A percentile compares a stretch with the other conserved stretches of the same genome.
These are phyloP conservation scores for Atherinomorus stipes DNA, from an alignment of 2,113 vertebrate species.

Conservation along the genomic window DNA sequence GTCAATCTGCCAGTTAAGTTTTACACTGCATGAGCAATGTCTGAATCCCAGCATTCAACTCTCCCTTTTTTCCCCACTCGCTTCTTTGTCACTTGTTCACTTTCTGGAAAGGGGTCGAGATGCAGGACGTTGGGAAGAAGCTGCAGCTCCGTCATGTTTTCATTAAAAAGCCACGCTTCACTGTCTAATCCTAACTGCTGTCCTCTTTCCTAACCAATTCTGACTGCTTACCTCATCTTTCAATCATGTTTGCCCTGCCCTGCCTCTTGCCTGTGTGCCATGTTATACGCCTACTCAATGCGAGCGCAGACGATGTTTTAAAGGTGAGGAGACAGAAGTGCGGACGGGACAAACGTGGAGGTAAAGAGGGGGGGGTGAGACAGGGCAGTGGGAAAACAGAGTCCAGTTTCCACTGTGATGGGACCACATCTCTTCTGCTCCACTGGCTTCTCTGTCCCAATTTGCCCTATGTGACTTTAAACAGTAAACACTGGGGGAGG, in stretches of 20 bases:
- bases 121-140: constrained; percentile 48
- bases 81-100: constrained; percentile 36
- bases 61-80: constrained; percentile 17
- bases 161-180: constrained; percentile 87
- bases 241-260: constrained; percentile 64
- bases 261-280: constrained; percentile 30
- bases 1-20: constrained; percentile 57
- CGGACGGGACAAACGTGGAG: constrained; percentile 38
- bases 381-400: constrained; percentile 36
- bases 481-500: constrained; percentile 81
- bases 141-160: constrained; percentile 77
- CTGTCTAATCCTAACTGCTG: constrained; percentile 82
- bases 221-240: constrained; percentile 78
- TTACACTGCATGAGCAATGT: constrained; percentile 62
- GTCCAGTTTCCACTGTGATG: constrained; percentile 63
- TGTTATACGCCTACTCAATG: constrained; percentile 11
- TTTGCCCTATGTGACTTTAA: constrained; percentile 80
- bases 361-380: constrained; percentile 28
- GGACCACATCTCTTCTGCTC: constrained; percentile 76
- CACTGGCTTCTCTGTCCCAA: constrained; percentile 77
- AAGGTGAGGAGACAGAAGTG: constrained; percentile 44
- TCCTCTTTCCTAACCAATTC: constrained; percentile 72
- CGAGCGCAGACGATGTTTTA: constrained; percentile 13
- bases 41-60: constrained; percentile 45
- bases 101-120: constrained; percentile 43